Base-by-base conservation (phyloP, 2,113 vertebrate genomes). In the Megaleporinus macrocephalus region DNA sequence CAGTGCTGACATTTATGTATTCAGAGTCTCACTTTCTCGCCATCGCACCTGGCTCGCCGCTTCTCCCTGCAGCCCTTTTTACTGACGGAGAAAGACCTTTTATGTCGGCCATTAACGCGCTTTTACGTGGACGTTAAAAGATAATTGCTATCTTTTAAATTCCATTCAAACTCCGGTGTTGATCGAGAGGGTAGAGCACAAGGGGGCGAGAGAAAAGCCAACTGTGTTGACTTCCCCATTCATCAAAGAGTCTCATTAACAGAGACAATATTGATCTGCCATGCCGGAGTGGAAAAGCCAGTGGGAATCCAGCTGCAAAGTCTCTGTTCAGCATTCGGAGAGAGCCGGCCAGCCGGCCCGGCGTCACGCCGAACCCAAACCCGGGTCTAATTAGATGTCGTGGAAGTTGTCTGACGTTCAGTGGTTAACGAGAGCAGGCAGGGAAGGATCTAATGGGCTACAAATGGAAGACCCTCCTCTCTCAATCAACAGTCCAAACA, bases 191-290 rank as follows among this genome's bases (percentile, higher is more conserved):
- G 68, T 77, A 83, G 83, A 79, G 73, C 77, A 78, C 30, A 55
- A n/a, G 41, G 26, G 59, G 57, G 33, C 13, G 27, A 55, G 27
- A 71, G 74, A 73, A 70, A 83, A 74, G 74, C 85, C 68, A 74
- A 84, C 83, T 70, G 70, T 78, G 83, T 84, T 85, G 88, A 88
- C 86, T 90, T 78, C 77, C 82, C 84, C 87, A 90, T 90, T 89
- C 75, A 88, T 90, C 89, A 89, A 79, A 87, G 49, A 65, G 77
- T 81, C 89, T 89, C 87, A 89, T 90, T 90, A 90, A 85, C 82
- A 76, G 84, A 85, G 88, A 86, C 87, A 85, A 85, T 89, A 90
- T 90, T 81, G 89, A 90, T 90, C 82, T 27, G 62, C 62, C 49
- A 44, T 59, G 77, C 69, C 53, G 68, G 62, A 79, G 76, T 62